Evolutionary conservation across 2,113 vertebrate genomes (phyloP).

Genomic region (Perca fluviatilis): DNA sequence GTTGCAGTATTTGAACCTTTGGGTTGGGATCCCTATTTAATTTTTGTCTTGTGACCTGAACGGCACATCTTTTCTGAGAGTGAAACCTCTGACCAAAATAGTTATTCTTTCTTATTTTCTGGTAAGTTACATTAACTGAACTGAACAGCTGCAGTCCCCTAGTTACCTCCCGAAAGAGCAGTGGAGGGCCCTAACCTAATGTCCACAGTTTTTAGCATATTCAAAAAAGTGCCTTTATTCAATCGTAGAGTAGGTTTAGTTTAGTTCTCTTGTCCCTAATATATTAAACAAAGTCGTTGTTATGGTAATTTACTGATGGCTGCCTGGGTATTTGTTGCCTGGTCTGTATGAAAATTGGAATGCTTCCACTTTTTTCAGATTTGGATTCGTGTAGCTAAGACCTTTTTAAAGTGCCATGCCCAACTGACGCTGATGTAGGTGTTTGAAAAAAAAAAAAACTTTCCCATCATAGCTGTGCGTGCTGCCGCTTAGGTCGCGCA

Average conservation of each 20-base stretch:
- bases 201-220: too few relatives aligned
- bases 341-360: too few relatives aligned
- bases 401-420: not conserved
- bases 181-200: too few relatives aligned
- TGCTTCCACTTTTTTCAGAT: not conserved
- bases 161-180: not conserved
- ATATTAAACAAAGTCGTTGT: too few relatives aligned
- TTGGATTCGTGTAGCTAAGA: not conserved
- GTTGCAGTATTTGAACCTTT: not conserved
- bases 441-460: not conserved
- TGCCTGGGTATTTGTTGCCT: too few relatives aligned
- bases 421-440: constrained; percentile 13
- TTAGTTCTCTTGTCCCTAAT: too few relatives aligned
- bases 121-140: not conserved
- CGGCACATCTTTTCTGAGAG: not conserved
- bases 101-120: not conserved
- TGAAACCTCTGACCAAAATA: constrained; percentile 23
- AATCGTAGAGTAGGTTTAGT: too few relatives aligned
- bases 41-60: not conserved
- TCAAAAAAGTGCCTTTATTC: too few relatives aligned
- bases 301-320: too few relatives aligned
- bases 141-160: constrained; percentile 9
- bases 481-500: constrained; percentile 47
- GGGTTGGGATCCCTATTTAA: not conserved
- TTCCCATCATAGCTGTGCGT: constrained; percentile 49